Evolutionary conservation across 2,888 invertebrate genomes (phyloP).

Genomic region (Smittia sp.): DNA sequence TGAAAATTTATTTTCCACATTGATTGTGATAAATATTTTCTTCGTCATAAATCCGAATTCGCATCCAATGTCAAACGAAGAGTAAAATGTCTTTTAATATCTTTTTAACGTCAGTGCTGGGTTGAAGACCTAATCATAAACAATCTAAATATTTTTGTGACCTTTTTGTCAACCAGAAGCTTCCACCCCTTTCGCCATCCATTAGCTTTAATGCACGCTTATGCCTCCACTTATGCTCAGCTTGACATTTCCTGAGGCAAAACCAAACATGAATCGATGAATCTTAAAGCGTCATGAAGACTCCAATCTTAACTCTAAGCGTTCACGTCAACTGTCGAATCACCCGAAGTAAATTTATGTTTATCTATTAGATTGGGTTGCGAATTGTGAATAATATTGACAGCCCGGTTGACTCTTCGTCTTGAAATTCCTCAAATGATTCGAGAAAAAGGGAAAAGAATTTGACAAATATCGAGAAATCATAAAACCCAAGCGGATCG

Average conservation of each 20-base stretch:
- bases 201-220: constrained; percentile 7
- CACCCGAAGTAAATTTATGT: constrained; percentile 19
- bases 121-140: constrained; percentile 4
- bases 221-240: no score
- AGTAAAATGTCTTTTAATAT: constrained; percentile 14
- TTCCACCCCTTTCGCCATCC: constrained; percentile 10
- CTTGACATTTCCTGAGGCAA: no score
- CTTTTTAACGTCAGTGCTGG: background rate
- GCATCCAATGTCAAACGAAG: background rate
- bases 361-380: constrained; percentile 24
- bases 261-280: no score
- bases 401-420: constrained; percentile 5
- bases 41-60: background rate
- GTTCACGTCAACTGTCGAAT: constrained; percentile 10
- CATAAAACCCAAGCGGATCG: background rate
- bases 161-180: constrained; percentile 12
- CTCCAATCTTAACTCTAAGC: background rate
- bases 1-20: no score
- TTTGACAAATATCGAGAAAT: constrained; percentile 10
- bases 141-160: constrained; percentile 15
- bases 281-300: no score
- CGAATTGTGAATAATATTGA: background rate
- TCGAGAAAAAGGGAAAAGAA: background rate
- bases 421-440: background rate
- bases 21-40: background rate